A percentile compares a stretch with the other conserved stretches of the same genome.
Evolutionary conservation across 2,797 vertebrate species (phyloP).

Genomic region (Pampus argenteus): DNA sequence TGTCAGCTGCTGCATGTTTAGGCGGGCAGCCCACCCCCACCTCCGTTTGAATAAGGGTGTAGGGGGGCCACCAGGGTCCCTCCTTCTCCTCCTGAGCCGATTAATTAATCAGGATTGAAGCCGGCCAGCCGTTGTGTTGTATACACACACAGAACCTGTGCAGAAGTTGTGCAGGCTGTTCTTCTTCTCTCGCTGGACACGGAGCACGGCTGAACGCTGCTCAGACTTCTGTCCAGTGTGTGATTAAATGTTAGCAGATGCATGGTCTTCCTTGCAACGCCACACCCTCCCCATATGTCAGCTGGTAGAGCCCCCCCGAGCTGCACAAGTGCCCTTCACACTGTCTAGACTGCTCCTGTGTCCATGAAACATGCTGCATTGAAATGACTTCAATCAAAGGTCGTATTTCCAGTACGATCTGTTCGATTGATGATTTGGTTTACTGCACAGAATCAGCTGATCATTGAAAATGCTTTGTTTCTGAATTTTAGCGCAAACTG

Average conservation of each 20-base stretch:
- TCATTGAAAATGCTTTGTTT: conserved; percentile 25
- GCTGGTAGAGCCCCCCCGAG: conserved; percentile 56
- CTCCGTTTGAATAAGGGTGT: conserved; percentile 50
- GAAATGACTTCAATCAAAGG: no score
- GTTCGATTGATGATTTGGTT: neutral
- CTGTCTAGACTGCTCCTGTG: conserved; percentile 37
- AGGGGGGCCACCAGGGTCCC: conserved; percentile 62
- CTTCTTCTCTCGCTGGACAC: conserved; percentile 43
- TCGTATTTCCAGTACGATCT: neutral
- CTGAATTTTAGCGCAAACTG: conserved; percentile 34
- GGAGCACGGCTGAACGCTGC: conserved; percentile 22
- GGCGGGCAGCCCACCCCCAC: conserved; percentile 47
- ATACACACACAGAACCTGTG: no score
- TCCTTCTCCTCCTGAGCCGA: conserved; percentile 73
- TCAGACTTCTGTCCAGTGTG: conserved; percentile 40
- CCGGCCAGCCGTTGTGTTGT: conserved; percentile 59
- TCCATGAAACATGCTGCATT: neutral
- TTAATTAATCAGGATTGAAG: conserved; percentile 75
- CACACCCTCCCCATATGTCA: conserved; percentile 75
- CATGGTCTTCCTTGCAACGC: conserved; percentile 39
- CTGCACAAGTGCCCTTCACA: conserved; percentile 67
- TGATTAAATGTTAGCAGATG: conserved; percentile 71
- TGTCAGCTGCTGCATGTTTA: conserved; percentile 58
- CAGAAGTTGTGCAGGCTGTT: no score
- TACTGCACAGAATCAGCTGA: neutral